Conservation (phyloP, 2,888 invertebrate species). For the Apomyelois bistriatella region DNA sequence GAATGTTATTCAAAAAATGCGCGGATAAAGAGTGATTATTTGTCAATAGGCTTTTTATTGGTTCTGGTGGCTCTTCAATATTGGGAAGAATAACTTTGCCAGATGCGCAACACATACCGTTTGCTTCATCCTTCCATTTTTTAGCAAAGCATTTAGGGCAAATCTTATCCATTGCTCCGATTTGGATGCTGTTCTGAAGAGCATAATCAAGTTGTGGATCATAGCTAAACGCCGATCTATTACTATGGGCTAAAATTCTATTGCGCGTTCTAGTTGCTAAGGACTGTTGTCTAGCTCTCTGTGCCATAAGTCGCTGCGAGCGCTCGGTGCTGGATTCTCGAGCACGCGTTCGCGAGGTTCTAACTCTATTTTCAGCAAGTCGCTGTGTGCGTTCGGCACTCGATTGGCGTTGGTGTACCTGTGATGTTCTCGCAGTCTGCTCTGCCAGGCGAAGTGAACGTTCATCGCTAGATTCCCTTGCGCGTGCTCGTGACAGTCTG, state of each 20-base stretch:
- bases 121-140: constrained; percentile 14
- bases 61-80: constrained; percentile 18
- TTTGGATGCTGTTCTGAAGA: constrained; percentile 19
- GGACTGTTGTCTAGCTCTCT: constrained; percentile 21
- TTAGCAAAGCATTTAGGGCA: constrained; percentile 22
- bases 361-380: constrained; percentile 1
- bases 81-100: constrained; percentile 7
- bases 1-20: neutral
- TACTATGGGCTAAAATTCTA: constrained; percentile 24
- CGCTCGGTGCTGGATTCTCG: constrained; percentile 10
- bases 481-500: neutral
- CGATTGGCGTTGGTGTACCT: constrained; percentile 2
- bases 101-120: constrained; percentile 16
- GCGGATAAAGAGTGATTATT: constrained; percentile 15
- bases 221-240: constrained; percentile 24
- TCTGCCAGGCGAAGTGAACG: neutral
- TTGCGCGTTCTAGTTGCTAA: constrained; percentile 21
- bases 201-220: constrained; percentile 26
- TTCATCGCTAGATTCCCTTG: constrained; percentile 1
- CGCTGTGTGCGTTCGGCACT: constrained; percentile 2
- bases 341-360: constrained; percentile 9
- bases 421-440: neutral
- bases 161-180: constrained; percentile 28
- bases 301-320: constrained; percentile 16
- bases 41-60: constrained; percentile 21